Base-by-base conservation (phyloP, 2,888 invertebrate species). In the Melanostoma scalare region DNA sequence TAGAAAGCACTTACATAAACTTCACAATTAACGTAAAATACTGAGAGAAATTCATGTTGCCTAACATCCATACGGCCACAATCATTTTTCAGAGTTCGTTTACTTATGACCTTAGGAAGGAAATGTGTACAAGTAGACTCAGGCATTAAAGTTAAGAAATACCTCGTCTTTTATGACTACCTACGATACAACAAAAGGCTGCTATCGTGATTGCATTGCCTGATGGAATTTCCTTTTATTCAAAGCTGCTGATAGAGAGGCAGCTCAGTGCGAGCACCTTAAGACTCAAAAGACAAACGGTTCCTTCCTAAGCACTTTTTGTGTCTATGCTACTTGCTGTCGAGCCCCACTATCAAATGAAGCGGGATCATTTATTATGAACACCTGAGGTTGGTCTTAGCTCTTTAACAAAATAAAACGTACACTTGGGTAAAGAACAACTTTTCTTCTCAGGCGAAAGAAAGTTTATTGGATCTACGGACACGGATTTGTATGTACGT, bases 81-180 rank as follows among this genome's bases (percentile, higher is more conserved):
- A 6, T 20, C 65, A 35, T 2, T 35, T 6, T 30, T 8, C 20
- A 63, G 38, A 65, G 77, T 77, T 77, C 77, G 33, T 63, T 71
- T 65, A 58, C 63, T 33, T 72, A 56, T 65, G 58, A 77, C 77
- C 72, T 56, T 58, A 72, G 50, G 52, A 44, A 58, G 50, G 58
- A 58, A 77, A 71, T 56, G 42, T 56, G 42, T 53, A 33, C 68
- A 52, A 20, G 1, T 48, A 46, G 61, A 55, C 3, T 52, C 8
- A n/a, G 35, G 1, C 31, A 31, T 50, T 30, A 50, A 38, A 46
- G 38, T 65, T 48, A 48, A 65, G 50, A 20, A 20, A 20, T 20
- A 20, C 20, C 20, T 20, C 20, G 20, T 20, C 20, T 20, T 20
- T 20, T 20, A n/a, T 20, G 1, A 20, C 20, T 20, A 20, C 20